phyloP scores from a whole-genome alignment of 2,888 invertebrate genomes.

The Volucella zonaria region DNA sequence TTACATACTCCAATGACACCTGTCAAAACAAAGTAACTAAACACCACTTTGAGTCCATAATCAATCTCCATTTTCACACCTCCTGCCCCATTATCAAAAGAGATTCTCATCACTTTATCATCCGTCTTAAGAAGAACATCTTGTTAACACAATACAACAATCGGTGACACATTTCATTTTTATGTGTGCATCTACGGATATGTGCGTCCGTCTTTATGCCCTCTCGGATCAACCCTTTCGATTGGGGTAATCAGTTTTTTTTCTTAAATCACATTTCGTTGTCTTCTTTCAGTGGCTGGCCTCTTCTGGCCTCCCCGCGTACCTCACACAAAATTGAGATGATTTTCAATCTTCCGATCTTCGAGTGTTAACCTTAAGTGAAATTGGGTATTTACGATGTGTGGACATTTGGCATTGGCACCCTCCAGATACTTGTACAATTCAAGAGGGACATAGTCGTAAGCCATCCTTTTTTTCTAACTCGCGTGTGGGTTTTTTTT shows the following conservation, averaged over 20 bases:
- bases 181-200: conserved; percentile 25
- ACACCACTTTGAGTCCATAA: background rate
- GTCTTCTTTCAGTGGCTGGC: conserved; percentile 20
- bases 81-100: background rate
- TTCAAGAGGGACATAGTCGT: background rate
- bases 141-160: conserved; percentile 66
- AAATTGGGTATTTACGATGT: conserved; percentile 72
- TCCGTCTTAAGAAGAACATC: conserved; percentile 53
- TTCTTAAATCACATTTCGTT: conserved; percentile 64
- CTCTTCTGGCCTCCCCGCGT: background rate
- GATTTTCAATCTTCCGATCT: conserved; percentile 63
- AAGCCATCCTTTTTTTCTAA: conserved; percentile 27
- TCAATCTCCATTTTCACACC: background rate
- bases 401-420: conserved; percentile 63
- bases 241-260: conserved; percentile 75
- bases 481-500: conserved; percentile 30
- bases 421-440: conserved; percentile 14
- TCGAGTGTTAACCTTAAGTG: conserved; percentile 68
- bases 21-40: background rate
- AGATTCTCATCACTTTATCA: conserved; percentile 21
- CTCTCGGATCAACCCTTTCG: conserved; percentile 82
- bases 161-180: conserved; percentile 64
- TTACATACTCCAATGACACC: background rate
- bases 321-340: background rate
- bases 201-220: conserved; percentile 59